Percentiles rank a stretch among this genome's conserved stretches.
Conservation (phyloP, 2,797 vertebrate species). For the Periparus ater region DNA sequence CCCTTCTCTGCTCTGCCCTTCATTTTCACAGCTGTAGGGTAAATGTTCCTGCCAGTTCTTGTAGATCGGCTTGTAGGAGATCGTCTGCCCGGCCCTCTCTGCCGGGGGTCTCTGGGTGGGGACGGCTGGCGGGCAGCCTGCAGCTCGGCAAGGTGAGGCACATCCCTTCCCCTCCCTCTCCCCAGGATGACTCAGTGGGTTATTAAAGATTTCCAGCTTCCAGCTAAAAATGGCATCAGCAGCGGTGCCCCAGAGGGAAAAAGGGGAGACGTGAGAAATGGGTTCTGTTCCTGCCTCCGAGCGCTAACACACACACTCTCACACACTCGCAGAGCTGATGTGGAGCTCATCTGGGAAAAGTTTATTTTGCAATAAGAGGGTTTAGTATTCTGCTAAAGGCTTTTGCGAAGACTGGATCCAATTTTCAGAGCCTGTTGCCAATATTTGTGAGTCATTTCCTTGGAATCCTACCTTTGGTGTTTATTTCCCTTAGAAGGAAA, state of each 20-base stretch:
- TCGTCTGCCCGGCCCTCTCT: background rate
- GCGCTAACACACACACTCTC: background rate
- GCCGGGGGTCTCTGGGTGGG: background rate
- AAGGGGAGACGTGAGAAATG: conserved; percentile 21
- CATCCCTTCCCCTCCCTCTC: conserved; percentile 34
- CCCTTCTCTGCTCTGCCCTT: background rate
- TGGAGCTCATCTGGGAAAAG: conserved; percentile 59
- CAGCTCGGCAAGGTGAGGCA: background rate
- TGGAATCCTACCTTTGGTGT: conserved; percentile 90
- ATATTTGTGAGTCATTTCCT: conserved; percentile 86
- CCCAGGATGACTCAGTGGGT: conserved; percentile 29
- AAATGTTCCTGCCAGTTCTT: background rate
- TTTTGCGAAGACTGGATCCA: conserved; percentile 74
- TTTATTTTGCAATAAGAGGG: conserved; percentile 62
- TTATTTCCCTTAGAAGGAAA: conserved; percentile 89
- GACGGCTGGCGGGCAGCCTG: background rate
- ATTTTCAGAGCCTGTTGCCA: conserved; percentile 79
- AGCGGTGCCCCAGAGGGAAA: conserved; percentile 14
- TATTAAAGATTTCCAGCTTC: conserved; percentile 65
- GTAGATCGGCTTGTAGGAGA: background rate
- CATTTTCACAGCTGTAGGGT: background rate
- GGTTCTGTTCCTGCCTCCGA: background rate
- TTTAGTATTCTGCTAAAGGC: conserved; percentile 51
- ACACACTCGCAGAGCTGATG: background rate
- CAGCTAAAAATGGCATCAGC: conserved; percentile 67